Conservation (phyloP, 2,113 vertebrate genomes). For the Brevimyrus niger region DNA sequence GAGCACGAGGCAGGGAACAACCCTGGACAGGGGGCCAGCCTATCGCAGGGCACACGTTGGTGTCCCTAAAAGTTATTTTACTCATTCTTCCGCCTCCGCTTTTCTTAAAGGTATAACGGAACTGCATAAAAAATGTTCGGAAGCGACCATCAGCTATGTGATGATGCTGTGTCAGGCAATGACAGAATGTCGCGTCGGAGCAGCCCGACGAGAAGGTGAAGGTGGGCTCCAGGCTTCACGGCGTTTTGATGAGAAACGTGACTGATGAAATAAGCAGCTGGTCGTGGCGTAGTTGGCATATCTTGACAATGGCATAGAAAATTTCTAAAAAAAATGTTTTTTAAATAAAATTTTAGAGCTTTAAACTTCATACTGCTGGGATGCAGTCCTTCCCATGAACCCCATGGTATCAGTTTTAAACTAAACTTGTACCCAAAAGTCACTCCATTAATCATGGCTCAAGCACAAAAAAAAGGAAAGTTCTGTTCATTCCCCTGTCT, state of each 20-base stretch:
- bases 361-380: not conserved
- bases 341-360: not conserved
- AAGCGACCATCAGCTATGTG: not conserved
- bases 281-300: not conserved
- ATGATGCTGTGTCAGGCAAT: not conserved
- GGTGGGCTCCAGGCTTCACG: not conserved
- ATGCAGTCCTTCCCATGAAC: not conserved
- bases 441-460: not conserved
- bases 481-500: not conserved
- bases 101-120: not conserved
- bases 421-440: not conserved
- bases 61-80: not conserved
- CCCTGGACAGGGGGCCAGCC: no score
- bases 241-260: not conserved
- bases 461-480: not conserved
- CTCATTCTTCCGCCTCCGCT: not conserved
- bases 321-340: not conserved
- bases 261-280: not conserved
- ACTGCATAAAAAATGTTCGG: not conserved
- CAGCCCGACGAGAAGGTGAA: not conserved
- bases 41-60: no score
- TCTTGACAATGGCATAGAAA: not conserved
- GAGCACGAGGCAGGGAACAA: no score
- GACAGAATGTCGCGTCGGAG: not conserved
- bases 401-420: not conserved